Conservation (phyloP, 1,140 invertebrate species). For the Pseudomyrmex pallidus region DNA sequence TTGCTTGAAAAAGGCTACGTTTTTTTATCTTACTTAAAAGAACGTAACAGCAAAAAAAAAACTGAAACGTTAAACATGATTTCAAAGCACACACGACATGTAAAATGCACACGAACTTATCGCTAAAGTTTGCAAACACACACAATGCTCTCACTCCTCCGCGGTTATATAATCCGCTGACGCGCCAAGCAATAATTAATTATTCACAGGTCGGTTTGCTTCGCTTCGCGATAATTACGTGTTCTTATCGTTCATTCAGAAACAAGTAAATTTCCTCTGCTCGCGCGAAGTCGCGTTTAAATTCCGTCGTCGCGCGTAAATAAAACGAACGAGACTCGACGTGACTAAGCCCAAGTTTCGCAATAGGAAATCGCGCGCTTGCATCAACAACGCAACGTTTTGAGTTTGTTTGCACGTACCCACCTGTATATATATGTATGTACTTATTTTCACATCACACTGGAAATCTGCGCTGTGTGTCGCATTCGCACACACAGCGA, state of each 20-base stretch:
- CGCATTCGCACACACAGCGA: conserved; percentile 2
- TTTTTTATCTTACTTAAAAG: neutral
- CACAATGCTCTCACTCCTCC: neutral
- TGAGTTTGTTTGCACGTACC: too few species aligned
- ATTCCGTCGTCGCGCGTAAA: neutral
- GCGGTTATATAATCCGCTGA: conserved; percentile 41
- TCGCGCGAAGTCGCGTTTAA: neutral
- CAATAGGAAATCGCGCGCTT: conserved; percentile 23
- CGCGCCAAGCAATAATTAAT: conserved; percentile 32
- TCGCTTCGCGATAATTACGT: conserved; percentile 28
- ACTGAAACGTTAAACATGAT: neutral
- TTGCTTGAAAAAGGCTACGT: too few species aligned
- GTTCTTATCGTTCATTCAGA: neutral
- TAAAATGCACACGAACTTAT: conserved; percentile 9
- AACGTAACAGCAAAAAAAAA: too few species aligned
- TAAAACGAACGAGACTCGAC: neutral
- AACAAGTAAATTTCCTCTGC: conserved; percentile 5
- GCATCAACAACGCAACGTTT: neutral
- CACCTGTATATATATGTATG: too few species aligned
- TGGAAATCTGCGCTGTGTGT: neutral
- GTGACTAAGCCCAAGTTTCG: conserved; percentile 3
- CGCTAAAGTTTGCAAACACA: neutral
- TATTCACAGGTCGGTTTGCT: conserved; percentile 13
- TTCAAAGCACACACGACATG: neutral
- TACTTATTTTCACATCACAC: conserved; percentile 24